These are phyloP conservation scores for Lepus townsendii DNA, from an alignment of 2,797 vertebrate genomes.

Conservation along the genomic window DNA sequence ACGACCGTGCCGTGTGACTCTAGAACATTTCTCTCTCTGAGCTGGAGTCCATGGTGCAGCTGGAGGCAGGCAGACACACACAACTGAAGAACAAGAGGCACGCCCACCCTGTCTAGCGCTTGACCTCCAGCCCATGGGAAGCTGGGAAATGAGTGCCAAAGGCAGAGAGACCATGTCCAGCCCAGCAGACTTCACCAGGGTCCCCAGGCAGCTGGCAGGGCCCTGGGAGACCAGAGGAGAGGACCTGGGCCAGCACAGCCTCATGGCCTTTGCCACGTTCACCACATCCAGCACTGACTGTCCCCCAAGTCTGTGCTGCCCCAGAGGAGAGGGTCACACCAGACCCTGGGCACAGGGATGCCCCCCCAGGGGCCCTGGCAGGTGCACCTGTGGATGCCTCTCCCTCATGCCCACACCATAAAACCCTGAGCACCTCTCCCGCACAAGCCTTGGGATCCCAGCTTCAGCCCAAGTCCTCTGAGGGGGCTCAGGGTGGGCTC, in stretches of 20 bases:
- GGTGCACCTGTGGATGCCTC: background rate
- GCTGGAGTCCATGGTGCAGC: background rate
- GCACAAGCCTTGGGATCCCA: background rate
- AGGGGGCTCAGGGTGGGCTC: background rate
- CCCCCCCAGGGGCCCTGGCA: rapidly evolving
- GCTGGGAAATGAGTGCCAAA: background rate
- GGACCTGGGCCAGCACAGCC: background rate
- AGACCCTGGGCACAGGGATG: background rate
- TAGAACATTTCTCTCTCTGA: constrained; percentile 14
- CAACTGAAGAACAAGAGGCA: background rate
- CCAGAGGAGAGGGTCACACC: background rate
- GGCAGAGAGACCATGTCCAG: background rate
- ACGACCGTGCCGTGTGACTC: background rate
- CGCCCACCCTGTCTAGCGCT: background rate
- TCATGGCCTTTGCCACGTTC: background rate
- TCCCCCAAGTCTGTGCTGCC: background rate
- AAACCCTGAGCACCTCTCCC: background rate
- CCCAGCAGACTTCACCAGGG: background rate
- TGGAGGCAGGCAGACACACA: background rate
- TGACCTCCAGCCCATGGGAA: background rate
- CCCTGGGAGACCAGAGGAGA: background rate
- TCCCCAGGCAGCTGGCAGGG: rapidly evolving
- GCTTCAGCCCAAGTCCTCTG: background rate
- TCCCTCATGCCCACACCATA: background rate
- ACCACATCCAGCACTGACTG: background rate